phyloP scores from a whole-genome alignment of 2,797 vertebrate species.

The Craterocephalus amniculus region DNA sequence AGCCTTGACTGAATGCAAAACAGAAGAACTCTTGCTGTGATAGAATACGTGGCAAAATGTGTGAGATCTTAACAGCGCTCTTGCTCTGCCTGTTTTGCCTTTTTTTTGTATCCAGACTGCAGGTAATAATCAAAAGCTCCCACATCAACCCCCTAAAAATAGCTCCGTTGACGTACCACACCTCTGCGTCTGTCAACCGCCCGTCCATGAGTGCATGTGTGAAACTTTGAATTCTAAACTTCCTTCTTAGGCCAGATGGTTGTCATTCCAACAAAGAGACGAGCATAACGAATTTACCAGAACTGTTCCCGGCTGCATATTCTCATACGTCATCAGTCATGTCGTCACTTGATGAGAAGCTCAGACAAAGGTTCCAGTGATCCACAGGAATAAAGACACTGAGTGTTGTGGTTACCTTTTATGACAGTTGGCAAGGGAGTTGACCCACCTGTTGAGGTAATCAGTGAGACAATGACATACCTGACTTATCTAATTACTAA shows the following conservation, averaged over 20 bases:
- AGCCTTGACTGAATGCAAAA: not conserved
- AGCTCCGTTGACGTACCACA: constrained; percentile 46
- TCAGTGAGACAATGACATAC: constrained; percentile 47
- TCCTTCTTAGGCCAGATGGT: constrained; percentile 46
- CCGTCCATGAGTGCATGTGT: not conserved
- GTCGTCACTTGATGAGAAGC: constrained; percentile 37
- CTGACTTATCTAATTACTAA: constrained; percentile 47
- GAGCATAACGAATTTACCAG: constrained; percentile 31
- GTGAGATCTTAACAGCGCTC: constrained; percentile 16
- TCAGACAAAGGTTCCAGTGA: constrained; percentile 69
- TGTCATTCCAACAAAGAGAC: constrained; percentile 57
- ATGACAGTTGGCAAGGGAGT: constrained; percentile 46
- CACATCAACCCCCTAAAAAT: constrained; percentile 61
- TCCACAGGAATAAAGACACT: constrained; percentile 26
- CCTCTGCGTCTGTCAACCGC: constrained; percentile 53
- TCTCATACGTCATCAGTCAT: constrained; percentile 40
- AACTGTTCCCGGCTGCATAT: constrained; percentile 28
- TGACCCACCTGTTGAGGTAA: constrained; percentile 52
- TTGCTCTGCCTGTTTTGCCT: constrained; percentile 32
- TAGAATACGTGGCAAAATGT: not conserved
- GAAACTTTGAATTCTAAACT: constrained; percentile 19
- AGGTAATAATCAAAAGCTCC: constrained; percentile 33
- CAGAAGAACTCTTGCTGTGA: not conserved
- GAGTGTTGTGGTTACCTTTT: constrained; percentile 58
- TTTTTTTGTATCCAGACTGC: constrained; percentile 2